A percentile compares a stretch with the other conserved stretches of the same genome.
phyloP scores from a whole-genome alignment of 2,797 vertebrate species.

The Peromyscus attwateri region DNA sequence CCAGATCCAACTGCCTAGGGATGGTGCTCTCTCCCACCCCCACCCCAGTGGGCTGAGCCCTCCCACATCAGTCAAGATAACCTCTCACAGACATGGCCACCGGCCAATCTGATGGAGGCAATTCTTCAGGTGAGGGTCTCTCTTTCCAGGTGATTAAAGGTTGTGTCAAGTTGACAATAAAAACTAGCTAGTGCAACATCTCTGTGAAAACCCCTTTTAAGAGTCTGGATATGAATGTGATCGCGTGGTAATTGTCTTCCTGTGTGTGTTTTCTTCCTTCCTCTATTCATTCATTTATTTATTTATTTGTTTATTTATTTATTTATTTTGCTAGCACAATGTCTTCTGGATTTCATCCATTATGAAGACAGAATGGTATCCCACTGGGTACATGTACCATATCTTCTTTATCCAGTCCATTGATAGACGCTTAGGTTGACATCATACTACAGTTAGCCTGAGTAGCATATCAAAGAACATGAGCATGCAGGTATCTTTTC shows the following conservation, averaged over 20 bases:
- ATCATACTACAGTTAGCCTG: too few relatives aligned
- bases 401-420: background rate
- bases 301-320: too few relatives aligned
- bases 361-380: background rate
- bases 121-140: background rate
- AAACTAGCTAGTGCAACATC: background rate
- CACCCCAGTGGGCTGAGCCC: background rate
- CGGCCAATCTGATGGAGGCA: background rate
- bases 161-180: background rate
- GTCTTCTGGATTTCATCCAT: background rate
- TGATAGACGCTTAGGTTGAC: background rate
- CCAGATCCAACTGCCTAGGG: background rate
- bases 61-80: background rate
- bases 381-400: background rate
- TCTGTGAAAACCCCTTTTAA: background rate
- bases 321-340: background rate
- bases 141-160: background rate
- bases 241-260: background rate
- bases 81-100: background rate
- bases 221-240: background rate
- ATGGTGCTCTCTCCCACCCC: too few relatives aligned
- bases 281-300: too few relatives aligned
- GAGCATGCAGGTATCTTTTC: background rate
- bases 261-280: too few relatives aligned
- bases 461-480: background rate